Conservation (phyloP, 2,113 vertebrate genomes). For the Haemorhous mexicanus region DNA sequence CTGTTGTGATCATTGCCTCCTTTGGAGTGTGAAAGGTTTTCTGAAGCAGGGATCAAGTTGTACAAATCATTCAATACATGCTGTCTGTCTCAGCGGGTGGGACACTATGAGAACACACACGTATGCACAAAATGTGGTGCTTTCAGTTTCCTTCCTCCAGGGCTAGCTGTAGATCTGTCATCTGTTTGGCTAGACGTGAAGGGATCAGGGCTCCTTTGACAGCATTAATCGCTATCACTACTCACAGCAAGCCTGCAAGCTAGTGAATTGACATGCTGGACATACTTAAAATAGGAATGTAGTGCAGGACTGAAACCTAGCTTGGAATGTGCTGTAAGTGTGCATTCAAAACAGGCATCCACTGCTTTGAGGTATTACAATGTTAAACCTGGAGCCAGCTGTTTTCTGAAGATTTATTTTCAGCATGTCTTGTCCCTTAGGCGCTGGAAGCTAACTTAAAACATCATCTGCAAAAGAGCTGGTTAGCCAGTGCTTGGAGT, state of each 20-base stretch:
- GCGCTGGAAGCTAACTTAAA: conserved; percentile 19
- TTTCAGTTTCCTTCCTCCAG: conserved; percentile 11
- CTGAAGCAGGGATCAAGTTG: not conserved
- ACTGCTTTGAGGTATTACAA: conserved; percentile 31
- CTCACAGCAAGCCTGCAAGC: conserved; percentile 11
- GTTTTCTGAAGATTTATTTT: conserved; percentile 41
- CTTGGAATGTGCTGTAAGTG: conserved; percentile 3
- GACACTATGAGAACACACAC: not conserved
- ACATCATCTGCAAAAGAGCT: not conserved
- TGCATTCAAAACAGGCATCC: conserved; percentile 34
- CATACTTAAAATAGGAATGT: conserved; percentile 18
- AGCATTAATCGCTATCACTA: conserved; percentile 30
- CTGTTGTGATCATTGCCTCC: not conserved
- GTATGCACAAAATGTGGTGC: not conserved
- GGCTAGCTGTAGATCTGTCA: conserved; percentile 9
- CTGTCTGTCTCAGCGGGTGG: not conserved
- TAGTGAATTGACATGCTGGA: conserved; percentile 30
- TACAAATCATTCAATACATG: conserved; percentile 31
- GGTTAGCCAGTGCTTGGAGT: not conserved
- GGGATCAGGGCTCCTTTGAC: not conserved
- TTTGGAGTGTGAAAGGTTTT: not conserved
- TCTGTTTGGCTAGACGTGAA: conserved; percentile 29
- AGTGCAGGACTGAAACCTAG: not conserved
- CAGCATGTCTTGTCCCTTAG: not conserved
- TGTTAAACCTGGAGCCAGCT: conserved; percentile 32